These are phyloP conservation scores for Melitaea cinxia DNA, from an alignment of 1,140 invertebrate genomes.

Conservation along the genomic window DNA sequence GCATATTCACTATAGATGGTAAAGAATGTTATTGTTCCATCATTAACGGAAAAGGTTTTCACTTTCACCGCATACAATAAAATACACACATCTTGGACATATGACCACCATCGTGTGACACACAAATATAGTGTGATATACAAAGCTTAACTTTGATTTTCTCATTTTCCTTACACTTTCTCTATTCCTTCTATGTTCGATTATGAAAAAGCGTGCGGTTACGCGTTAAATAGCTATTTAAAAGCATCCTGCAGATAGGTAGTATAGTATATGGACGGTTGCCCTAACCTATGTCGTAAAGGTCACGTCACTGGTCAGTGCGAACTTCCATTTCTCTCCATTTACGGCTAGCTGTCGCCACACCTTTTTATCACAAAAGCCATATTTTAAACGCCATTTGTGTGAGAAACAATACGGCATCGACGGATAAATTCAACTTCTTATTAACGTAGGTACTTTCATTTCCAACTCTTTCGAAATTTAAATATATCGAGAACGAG, in stretches of 20 bases:
- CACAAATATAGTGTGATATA: background rate
- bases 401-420: slow-evolving; percentile 18
- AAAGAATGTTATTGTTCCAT: slow-evolving; percentile 29
- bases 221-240: background rate
- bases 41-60: slow-evolving; percentile 27
- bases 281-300: slow-evolving; percentile 37
- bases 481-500: background rate
- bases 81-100: slow-evolving; percentile 15
- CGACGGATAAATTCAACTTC: background rate
- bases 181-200: background rate
- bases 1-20: slow-evolving; percentile 3
- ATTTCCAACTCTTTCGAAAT: background rate
- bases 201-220: background rate
- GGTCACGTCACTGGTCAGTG: slow-evolving; percentile 49
- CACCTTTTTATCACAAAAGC: slow-evolving; percentile 41
- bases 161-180: background rate
- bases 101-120: slow-evolving; percentile 6
- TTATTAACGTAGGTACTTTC: slow-evolving; percentile 2
- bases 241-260: no score
- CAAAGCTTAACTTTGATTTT: background rate
- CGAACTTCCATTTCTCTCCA: slow-evolving; percentile 59
- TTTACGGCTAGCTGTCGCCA: slow-evolving; percentile 53
- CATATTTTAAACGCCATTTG: slow-evolving; percentile 20
- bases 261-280: background rate
- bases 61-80: slow-evolving; percentile 30